phyloP scores from a whole-genome alignment of 2,888 invertebrate species.

The Emesis furor region DNA sequence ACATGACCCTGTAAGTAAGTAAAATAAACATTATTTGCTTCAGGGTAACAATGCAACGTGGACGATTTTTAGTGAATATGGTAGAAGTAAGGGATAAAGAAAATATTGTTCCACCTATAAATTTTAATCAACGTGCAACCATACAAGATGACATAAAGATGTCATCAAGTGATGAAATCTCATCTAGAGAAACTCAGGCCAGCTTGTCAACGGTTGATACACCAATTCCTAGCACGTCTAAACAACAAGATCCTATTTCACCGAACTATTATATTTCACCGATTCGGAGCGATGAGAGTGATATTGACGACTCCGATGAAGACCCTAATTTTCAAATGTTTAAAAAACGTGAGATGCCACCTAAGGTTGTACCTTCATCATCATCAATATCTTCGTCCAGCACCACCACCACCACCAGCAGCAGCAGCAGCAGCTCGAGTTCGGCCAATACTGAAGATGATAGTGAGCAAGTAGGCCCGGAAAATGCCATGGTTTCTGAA shows the following conservation, averaged over 20 bases:
- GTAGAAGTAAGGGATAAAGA: slow-evolving; percentile 21
- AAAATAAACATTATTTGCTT: neutral
- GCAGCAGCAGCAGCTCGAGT: slow-evolving; percentile 1
- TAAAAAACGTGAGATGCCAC: neutral
- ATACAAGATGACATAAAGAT: neutral
- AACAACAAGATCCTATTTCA: neutral
- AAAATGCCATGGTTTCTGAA: neutral
- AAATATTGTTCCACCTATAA: neutral
- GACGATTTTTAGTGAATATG: slow-evolving; percentile 23
- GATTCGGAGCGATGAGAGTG: neutral
- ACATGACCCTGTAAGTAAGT: neutral
- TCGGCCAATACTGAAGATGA: neutral
- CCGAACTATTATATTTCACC: slow-evolving; percentile 1
- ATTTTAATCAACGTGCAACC: neutral
- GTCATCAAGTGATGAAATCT: neutral
- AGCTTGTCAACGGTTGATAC: neutral
- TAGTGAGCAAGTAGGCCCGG: too few species aligned
- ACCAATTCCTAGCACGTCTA: neutral
- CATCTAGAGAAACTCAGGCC: neutral
- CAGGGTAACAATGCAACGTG: slow-evolving; percentile 5
- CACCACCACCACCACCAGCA: neutral
- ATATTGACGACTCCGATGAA: slow-evolving; percentile 16
- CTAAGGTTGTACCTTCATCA: neutral
- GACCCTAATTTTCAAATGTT: neutral
- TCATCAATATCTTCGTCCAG: neutral